These are phyloP conservation scores for Perognathus longimembris DNA, from an alignment of 2,113 vertebrate species.

Conservation along the genomic window DNA sequence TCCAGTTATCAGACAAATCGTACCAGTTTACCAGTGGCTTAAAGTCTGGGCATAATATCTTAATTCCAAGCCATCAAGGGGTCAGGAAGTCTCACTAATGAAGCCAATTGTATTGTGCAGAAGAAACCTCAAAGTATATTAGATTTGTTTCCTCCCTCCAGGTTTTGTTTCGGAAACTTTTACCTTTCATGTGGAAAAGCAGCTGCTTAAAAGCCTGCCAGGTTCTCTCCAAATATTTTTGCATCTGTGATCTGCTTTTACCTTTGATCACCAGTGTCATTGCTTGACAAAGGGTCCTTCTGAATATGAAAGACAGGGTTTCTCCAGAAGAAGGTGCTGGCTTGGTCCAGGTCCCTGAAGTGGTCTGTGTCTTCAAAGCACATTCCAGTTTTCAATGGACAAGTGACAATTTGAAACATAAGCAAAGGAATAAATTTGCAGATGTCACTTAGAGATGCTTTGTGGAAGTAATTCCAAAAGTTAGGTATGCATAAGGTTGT, in stretches of 20 bases:
- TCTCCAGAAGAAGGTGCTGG: neutral
- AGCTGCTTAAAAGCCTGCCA: slow-evolving; percentile 44
- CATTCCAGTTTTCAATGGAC: neutral
- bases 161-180: slow-evolving; percentile 47
- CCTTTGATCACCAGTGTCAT: neutral
- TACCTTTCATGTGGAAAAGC: slow-evolving; percentile 40
- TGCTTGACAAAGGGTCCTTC: neutral
- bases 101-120: neutral
- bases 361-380: neutral
- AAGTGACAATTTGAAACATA: neutral
- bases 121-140: neutral
- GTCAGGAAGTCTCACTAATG: neutral
- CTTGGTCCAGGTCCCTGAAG: neutral
- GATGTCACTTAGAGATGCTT: neutral
- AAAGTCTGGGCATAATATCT: neutral
- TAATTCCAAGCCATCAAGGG: neutral
- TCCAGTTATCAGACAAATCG: neutral
- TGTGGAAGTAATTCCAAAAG: neutral
- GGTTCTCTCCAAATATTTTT: slow-evolving; percentile 55
- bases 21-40: neutral
- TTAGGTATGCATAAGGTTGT: neutral
- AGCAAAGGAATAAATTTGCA: neutral
- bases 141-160: neutral
- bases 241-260: slow-evolving; percentile 35
- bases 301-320: neutral